Conservation (phyloP, 2,888 invertebrate species). For the Scelioninae gen. 2 region DNA sequence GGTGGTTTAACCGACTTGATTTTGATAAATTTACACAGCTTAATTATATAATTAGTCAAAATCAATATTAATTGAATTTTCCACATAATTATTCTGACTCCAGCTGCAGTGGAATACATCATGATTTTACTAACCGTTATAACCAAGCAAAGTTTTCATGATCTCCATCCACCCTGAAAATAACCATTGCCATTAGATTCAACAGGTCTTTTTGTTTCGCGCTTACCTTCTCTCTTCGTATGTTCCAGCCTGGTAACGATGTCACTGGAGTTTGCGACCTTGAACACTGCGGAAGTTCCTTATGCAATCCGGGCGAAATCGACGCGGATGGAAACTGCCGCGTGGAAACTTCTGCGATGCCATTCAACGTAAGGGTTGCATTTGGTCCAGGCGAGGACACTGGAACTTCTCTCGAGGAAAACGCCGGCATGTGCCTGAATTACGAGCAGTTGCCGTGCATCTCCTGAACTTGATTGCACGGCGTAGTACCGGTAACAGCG, state of each 20-base stretch:
- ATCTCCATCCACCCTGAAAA: slow-evolving; percentile 21
- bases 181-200: slow-evolving; percentile 52
- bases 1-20: too few relatives aligned
- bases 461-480: slow-evolving; percentile 62
- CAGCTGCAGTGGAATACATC: slow-evolving; percentile 8
- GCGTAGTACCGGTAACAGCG: slow-evolving; percentile 12
- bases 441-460: slow-evolving; percentile 85
- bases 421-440: slow-evolving; percentile 86
- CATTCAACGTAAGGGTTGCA: slow-evolving; percentile 86
- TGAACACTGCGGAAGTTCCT: slow-evolving; percentile 85
- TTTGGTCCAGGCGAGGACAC: slow-evolving; percentile 83
- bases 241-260: slow-evolving; percentile 78
- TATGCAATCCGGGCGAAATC: slow-evolving; percentile 79
- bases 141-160: neutral
- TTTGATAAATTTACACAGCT: too few relatives aligned
- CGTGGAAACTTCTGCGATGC: slow-evolving; percentile 85
- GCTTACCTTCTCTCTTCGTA: slow-evolving; percentile 40
- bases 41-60: too few relatives aligned
- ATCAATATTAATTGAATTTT: too few relatives aligned
- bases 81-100: too few relatives aligned
- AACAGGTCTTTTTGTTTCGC: slow-evolving; percentile 52
- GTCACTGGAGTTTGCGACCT: slow-evolving; percentile 84
- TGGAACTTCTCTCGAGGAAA: slow-evolving; percentile 82
- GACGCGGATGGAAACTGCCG: slow-evolving; percentile 76
- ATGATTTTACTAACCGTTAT: neutral